Evolutionary conservation across 2,797 vertebrate species (phyloP).

Genomic region (Eidolon dupreanum): DNA sequence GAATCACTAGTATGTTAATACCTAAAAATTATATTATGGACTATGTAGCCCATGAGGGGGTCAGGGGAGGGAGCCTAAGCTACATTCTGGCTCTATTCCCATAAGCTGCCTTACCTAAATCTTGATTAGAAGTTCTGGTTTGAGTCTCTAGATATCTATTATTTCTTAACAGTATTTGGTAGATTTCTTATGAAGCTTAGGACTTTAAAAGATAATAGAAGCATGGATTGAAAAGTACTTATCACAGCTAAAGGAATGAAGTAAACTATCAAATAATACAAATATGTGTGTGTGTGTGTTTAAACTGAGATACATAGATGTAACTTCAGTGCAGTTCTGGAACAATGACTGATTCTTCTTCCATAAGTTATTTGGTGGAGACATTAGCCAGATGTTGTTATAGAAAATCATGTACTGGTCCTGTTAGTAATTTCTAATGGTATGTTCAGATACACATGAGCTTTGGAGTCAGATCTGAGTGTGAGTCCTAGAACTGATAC

Average conservation of each 20-base stretch:
- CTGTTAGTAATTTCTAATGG: slow-evolving; percentile 26
- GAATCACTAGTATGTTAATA: not conserved
- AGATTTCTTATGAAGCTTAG: not conserved
- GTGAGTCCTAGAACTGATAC: not conserved
- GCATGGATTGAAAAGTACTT: not conserved
- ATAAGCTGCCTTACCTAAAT: not conserved
- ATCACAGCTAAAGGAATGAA: not conserved
- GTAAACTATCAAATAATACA: not conserved
- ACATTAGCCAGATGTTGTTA: not conserved
- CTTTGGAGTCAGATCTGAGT: not conserved
- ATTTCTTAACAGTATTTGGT: not conserved
- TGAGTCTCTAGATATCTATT: not conserved
- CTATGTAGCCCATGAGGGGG: not conserved
- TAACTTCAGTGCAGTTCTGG: not conserved
- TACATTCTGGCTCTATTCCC: not conserved
- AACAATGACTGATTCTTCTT: not conserved
- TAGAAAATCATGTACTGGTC: not conserved
- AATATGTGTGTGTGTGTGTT: no score
- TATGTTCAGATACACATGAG: not conserved
- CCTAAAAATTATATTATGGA: not conserved
- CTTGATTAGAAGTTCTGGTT: not conserved
- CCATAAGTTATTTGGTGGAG: not conserved
- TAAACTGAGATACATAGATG: no score
- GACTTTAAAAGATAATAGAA: not conserved
- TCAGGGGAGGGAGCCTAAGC: not conserved